Conservation (phyloP, 2,113 vertebrate species). For the Semicossyphus pulcher region DNA sequence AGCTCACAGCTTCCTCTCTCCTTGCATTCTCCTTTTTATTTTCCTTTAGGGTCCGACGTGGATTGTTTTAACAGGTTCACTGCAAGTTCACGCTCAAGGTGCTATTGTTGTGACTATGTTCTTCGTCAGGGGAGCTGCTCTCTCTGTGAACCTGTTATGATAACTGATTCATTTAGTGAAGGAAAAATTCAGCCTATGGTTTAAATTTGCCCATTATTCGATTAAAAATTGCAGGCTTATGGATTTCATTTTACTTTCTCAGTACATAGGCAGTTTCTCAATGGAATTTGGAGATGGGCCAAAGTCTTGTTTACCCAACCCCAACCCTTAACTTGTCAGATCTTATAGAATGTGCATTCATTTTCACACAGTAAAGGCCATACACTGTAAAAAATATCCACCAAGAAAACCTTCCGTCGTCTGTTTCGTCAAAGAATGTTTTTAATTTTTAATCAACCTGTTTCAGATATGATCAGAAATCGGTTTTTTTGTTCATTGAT, state of each 20-base stretch:
- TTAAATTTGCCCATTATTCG: not conserved
- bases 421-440: not conserved
- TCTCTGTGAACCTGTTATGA: conserved; percentile 9
- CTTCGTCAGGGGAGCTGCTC: not conserved
- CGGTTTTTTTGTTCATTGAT: not conserved
- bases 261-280: not conserved
- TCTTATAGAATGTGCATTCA: conserved; percentile 22
- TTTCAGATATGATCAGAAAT: not conserved
- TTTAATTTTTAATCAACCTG: not conserved
- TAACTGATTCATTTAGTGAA: conserved; percentile 17
- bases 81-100: conserved; percentile 45
- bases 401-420: not conserved
- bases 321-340: conserved; percentile 6
- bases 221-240: not conserved
- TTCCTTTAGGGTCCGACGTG: not conserved
- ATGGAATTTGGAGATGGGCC: conserved; percentile 7
- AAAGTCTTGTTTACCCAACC: conserved; percentile 8
- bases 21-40: conserved; percentile 38
- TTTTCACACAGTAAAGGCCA: conserved; percentile 24
- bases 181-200: not conserved
- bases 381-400: not conserved
- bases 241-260: not conserved
- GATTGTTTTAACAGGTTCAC: conserved; percentile 57
- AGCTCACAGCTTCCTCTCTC: conserved; percentile 54
- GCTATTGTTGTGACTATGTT: conserved; percentile 40